phyloP scores from a whole-genome alignment of 2,797 vertebrate species.

The Silurus lanzhouensis region DNA sequence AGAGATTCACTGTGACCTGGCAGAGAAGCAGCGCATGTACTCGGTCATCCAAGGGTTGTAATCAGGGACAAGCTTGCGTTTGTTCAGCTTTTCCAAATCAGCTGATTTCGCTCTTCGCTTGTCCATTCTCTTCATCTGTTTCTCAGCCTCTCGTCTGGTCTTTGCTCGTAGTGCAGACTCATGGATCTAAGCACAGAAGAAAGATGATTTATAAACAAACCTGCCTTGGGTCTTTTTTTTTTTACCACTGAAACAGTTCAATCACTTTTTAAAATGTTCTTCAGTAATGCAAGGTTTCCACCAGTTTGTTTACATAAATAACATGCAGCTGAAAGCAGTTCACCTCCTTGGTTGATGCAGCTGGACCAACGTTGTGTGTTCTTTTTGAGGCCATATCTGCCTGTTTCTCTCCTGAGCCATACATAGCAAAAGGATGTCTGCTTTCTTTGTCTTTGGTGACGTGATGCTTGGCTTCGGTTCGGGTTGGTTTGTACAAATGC shows the following conservation, averaged over 20 bases:
- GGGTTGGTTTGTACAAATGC: conserved; percentile 64
- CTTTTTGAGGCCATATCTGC: conserved; percentile 84
- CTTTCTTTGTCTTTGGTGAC: conserved; percentile 73
- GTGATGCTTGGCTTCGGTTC: conserved; percentile 61
- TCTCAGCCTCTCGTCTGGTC: conserved; percentile 86
- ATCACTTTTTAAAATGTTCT: no score
- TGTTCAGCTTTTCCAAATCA: conserved; percentile 70
- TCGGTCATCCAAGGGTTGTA: conserved; percentile 95
- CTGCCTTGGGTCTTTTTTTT: not conserved
- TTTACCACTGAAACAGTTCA: not conserved
- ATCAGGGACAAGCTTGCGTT: conserved; percentile 66
- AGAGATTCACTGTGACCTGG: conserved; percentile 75
- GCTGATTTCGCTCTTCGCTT: conserved; percentile 77
- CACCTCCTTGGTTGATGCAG: conserved; percentile 84
- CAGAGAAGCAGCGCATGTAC: conserved; percentile 95
- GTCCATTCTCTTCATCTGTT: conserved; percentile 75
- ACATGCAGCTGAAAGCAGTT: conserved; percentile 33
- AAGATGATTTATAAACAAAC: conserved; percentile 6
- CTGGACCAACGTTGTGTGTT: conserved; percentile 89
- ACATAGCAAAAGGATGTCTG: conserved; percentile 88
- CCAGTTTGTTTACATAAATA: not conserved
- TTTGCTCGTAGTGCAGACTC: conserved; percentile 90
- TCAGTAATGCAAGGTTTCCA: not conserved
- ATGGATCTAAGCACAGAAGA: conserved; percentile 79
- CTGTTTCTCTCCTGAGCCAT: conserved; percentile 86